These are phyloP conservation scores for Spodoptera frugiperda DNA, from an alignment of 1,140 invertebrate species.

Conservation along the genomic window DNA sequence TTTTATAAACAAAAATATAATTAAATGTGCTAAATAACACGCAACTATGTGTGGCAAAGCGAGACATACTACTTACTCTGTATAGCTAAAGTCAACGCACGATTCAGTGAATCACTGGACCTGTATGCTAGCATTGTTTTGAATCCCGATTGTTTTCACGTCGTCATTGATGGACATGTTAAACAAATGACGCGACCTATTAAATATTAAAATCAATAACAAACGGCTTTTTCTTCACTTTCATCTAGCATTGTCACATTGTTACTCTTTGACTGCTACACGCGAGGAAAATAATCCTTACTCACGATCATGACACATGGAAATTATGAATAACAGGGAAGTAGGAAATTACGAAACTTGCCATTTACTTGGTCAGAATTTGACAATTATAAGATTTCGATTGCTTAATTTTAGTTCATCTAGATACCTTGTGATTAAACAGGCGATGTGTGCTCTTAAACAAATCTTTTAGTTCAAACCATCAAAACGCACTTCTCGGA, in stretches of 20 bases:
- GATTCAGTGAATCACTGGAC: slow-evolving; percentile 70
- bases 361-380: too few species aligned
- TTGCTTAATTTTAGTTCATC: too few species aligned
- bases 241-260: slow-evolving; percentile 25
- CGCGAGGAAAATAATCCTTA: background rate
- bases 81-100: slow-evolving; percentile 65
- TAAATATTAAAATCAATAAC: slow-evolving; percentile 48
- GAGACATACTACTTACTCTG: slow-evolving; percentile 58
- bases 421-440: too few species aligned
- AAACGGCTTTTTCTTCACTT: slow-evolving; percentile 27
- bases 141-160: slow-evolving; percentile 72
- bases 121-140: slow-evolving; percentile 75
- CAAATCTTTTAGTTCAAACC: too few species aligned
- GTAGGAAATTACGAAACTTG: too few species aligned
- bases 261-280: background rate
- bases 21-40: slow-evolving; percentile 46
- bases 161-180: slow-evolving; percentile 62
- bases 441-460: too few species aligned
- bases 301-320: background rate
- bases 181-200: slow-evolving; percentile 64
- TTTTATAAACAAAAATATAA: slow-evolving; percentile 38
- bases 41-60: slow-evolving; percentile 55
- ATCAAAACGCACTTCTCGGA: too few species aligned
- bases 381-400: too few species aligned
- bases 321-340: too few species aligned